Evolutionary conservation across 1,140 invertebrate genomes (phyloP).

Genomic region (Lethocerus indicus): DNA sequence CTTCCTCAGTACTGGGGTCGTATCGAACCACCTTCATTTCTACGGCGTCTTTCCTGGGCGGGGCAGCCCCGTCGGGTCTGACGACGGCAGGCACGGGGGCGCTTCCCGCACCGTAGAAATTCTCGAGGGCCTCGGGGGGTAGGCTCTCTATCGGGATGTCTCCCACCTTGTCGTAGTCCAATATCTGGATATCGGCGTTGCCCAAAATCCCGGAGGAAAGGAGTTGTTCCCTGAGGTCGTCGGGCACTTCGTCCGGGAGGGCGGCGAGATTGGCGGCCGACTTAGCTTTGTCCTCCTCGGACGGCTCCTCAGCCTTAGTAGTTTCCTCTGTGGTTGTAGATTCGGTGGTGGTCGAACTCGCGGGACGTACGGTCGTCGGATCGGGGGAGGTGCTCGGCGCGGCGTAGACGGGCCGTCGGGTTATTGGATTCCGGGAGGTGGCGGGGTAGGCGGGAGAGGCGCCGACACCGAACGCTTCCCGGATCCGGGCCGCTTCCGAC

Average conservation of each 20-base stretch:
- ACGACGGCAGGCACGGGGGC: conserved; percentile 19
- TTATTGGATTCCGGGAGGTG: too few relatives aligned
- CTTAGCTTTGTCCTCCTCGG: conserved; percentile 25
- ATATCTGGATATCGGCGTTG: conserved; percentile 68
- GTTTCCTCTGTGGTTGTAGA: not conserved
- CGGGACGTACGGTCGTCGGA: too few relatives aligned
- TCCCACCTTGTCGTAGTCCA: conserved; percentile 76
- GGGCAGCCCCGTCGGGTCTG: conserved; percentile 13
- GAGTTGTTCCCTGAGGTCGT: conserved; percentile 63
- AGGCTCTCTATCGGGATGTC: conserved; percentile 65
- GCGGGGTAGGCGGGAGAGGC: too few relatives aligned
- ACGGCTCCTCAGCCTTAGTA: conserved; percentile 12
- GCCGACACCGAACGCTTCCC: too few relatives aligned
- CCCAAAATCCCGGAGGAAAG: conserved; percentile 69
- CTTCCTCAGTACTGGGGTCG: conserved; percentile 52
- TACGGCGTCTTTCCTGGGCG: conserved; percentile 28
- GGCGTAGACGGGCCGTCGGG: too few relatives aligned
- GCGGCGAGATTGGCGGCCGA: conserved; percentile 36
- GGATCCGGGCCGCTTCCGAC: too few relatives aligned
- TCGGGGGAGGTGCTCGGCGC: too few relatives aligned
- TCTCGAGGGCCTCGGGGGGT: conserved; percentile 67
- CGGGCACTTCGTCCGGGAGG: conserved; percentile 71
- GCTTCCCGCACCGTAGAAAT: conserved; percentile 56
- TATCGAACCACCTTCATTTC: conserved; percentile 74
- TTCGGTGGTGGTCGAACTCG: not conserved